Evolutionary conservation across 2,888 invertebrate species (phyloP).

Genomic region (Rhopalosiphum nymphaeae): DNA sequence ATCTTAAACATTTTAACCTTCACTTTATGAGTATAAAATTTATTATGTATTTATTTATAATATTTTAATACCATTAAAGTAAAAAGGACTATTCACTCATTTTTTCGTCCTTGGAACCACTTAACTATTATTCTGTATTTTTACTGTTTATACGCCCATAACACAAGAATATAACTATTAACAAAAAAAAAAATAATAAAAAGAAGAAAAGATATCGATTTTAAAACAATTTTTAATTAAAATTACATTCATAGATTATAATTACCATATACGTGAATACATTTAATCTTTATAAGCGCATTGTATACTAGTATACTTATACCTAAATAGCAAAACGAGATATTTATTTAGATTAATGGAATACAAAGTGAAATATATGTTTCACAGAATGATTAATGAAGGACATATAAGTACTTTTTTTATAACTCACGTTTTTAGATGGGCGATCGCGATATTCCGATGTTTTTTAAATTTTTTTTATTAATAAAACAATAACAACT

Average conservation of each 20-base stretch:
- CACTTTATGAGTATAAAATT: not conserved
- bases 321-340: not conserved
- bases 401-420: not conserved
- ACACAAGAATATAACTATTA: not conserved
- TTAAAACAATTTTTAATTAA: not conserved
- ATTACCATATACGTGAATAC: not conserved
- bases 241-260: not conserved
- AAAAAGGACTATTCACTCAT: not conserved
- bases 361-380: not conserved
- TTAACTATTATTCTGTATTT: not conserved
- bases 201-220: not conserved
- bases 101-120: constrained; percentile 2
- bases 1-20: constrained; percentile 1
- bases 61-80: too few species aligned
- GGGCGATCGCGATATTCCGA: not conserved
- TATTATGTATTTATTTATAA: not conserved
- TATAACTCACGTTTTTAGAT: not conserved
- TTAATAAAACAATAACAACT: not conserved
- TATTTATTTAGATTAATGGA: not conserved
- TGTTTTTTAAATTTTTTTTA: not conserved
- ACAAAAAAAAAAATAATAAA: constrained; percentile 1
- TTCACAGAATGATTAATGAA: not conserved
- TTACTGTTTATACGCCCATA: not conserved
- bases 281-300: not conserved
- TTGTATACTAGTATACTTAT: not conserved